Evolutionary conservation across 2,888 invertebrate species (phyloP), one percentile per base, ranked within the genome.

Genomic region (Gymnoscelis rufifasciata): DNA sequence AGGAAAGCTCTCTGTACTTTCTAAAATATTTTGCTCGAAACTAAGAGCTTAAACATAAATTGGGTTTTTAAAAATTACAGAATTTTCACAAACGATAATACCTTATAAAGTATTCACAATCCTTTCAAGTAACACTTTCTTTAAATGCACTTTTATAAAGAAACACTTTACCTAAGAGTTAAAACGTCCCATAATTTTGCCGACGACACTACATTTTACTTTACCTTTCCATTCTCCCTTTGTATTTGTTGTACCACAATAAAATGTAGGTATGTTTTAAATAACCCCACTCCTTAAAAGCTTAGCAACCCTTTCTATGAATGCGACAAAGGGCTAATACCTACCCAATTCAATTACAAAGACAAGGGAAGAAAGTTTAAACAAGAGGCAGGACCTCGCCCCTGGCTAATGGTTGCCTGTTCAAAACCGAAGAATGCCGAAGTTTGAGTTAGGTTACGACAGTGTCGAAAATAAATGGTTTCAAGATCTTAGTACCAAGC

Each of bases 291-390:
- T 33, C 31, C 13, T 41, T 41, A 14, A 13, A 33, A 23, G 19
- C 28, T 40, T 14, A 42, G 27, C 13, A 37, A 31, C 23, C 30
- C 37, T 14, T 38, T 29, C 8, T 29, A 37, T 19, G 19, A 35
- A 35, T 14, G 41, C 33, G 33, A 42, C 26, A 42, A 41, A 41
- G 40, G 27, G 11, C 35, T 27, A 35, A 42, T 23, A 27, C 7
- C 5, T 35, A 38, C 49, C 43, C 52, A 56, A 50, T 62, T 57
- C 49, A 58, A 57, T 64, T 59, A 50, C 46, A 56, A 59, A 43
- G 50, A 57, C 52, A 59, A 48, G 40, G 50, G 37, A 37, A 55
- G 43, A 57, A 49, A 54, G 52, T 58, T 51, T 47, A 38, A 46
- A 37, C 54, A 47, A 49, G 42, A 35, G 31, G 38, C 47, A 38